Base-by-base conservation (phyloP, 2,113 vertebrate genomes). In the Gymnocephalus cernua region DNA sequence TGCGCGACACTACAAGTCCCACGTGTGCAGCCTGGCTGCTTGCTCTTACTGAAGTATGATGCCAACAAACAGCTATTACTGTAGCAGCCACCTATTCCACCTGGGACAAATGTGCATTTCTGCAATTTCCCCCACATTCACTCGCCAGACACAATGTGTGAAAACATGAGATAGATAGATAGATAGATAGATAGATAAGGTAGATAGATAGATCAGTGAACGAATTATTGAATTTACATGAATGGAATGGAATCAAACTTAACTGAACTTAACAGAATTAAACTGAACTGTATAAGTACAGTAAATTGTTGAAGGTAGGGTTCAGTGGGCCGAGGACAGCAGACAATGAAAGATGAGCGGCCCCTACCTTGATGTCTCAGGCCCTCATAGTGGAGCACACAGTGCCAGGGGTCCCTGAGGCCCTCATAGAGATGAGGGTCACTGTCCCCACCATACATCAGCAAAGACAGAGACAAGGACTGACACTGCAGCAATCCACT, bases 361-460 rank as follows among this genome's bases (percentile, higher is more conserved):
- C 56, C 51, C 51, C 62, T 41, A 61, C 62, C 45, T 82, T 70
- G 73, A 82, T 61, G 72, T 82, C 77, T 72, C 45, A 18, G 74
- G 62, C 48, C 70, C 64, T 90, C 70, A 74, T 70, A 67, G 64
- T 59, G 65, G 58, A 25, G 56, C 44, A 80, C 61, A 78, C 74
- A 82, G 58, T 27, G 38, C 25, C 41, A 27, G 61, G 8, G 69
- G 54, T 58, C 79, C 79, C 79, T 27, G 53, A 85, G 61, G 59
- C 75, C 81, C 57, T 82, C 21, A 38, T 35, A 48, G 74, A 68
- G 56, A 86, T 76, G 57, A 79, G 87, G 91, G 47, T 88, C 82
- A 66, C 13, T 59, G 74, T 38, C 57, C 86, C 38, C 41, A 14
- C 78, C 69, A 89, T 90, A 61, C 73, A 88, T 91, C 86, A 91